A percentile compares a stretch with the other conserved stretches of the same genome.
Evolutionary conservation across 2,113 vertebrate genomes (phyloP).

Genomic region (Ammodytes dubius): DNA sequence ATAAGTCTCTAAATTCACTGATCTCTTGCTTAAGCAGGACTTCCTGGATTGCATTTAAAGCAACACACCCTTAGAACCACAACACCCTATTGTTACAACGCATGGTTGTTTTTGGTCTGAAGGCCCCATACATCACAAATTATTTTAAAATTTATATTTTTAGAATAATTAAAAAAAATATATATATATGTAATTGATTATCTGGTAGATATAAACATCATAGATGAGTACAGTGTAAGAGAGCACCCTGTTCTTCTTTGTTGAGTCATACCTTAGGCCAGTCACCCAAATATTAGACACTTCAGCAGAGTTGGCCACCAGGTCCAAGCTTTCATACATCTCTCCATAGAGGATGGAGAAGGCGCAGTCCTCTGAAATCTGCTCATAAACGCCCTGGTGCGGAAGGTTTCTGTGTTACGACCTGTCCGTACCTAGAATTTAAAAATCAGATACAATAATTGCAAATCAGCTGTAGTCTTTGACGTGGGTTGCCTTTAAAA

Average conservation of each 20-base stretch:
- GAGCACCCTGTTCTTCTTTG: not conserved
- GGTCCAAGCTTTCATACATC: constrained; percentile 92
- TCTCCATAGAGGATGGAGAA: constrained; percentile 96
- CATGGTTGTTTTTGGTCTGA: too few species aligned
- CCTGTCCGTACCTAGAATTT: constrained; percentile 87
- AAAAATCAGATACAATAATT: constrained; percentile 30
- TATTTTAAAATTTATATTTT: too few species aligned
- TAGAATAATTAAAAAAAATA: too few species aligned
- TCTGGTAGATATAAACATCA: not conserved
- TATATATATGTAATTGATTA: too few species aligned
- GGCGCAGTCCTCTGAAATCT: constrained; percentile 95
- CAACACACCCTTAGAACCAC: too few species aligned
- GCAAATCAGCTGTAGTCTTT: constrained; percentile 2
- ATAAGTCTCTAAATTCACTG: too few species aligned
- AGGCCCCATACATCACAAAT: too few species aligned
- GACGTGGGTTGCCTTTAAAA: not conserved
- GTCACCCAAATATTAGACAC: constrained; percentile 96
- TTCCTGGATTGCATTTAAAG: too few species aligned
- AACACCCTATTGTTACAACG: too few species aligned
- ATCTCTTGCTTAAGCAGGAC: too few species aligned
- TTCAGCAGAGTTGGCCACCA: constrained; percentile 94
- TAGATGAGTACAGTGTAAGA: not conserved
- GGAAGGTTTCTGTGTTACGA: constrained; percentile 96
- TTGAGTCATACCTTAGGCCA: constrained; percentile 88
- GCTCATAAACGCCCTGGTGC: constrained; percentile 95